Conservation (phyloP, 2,797 vertebrate species). For the Lithobates pipiens region DNA sequence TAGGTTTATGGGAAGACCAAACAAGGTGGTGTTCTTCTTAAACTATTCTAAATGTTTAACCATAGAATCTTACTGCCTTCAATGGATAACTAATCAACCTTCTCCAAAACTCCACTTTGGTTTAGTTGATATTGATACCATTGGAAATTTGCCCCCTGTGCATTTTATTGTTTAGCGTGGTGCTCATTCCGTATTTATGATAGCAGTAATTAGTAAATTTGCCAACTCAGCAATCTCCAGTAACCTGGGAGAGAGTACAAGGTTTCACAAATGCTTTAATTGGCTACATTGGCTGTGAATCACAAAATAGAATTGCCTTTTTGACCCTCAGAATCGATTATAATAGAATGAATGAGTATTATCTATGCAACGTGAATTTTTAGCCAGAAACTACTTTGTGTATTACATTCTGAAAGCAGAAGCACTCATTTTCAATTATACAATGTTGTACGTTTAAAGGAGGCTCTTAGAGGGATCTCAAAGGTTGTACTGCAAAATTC, state of each 20-base stretch:
- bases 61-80: background rate
- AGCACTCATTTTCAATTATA: background rate
- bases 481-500: background rate
- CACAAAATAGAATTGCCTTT: background rate
- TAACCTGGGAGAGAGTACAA: background rate
- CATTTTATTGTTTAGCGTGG: background rate
- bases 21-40: background rate
- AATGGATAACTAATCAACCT: background rate
- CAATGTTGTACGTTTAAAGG: background rate
- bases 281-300: background rate
- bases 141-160: background rate
- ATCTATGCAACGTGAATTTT: background rate
- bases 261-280: background rate
- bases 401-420: background rate
- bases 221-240: background rate
- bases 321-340: background rate
- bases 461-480: background rate
- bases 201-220: background rate
- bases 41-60: background rate
- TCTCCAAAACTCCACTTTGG: background rate
- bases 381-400: background rate
- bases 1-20: too few relatives aligned
- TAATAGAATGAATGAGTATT: background rate
- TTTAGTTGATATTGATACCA: background rate
- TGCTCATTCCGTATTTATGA: background rate